Evolutionary conservation across 2,888 invertebrate genomes (phyloP), one percentile per base, ranked within the genome.

Genomic region (Calameuta pallipes): DNA sequence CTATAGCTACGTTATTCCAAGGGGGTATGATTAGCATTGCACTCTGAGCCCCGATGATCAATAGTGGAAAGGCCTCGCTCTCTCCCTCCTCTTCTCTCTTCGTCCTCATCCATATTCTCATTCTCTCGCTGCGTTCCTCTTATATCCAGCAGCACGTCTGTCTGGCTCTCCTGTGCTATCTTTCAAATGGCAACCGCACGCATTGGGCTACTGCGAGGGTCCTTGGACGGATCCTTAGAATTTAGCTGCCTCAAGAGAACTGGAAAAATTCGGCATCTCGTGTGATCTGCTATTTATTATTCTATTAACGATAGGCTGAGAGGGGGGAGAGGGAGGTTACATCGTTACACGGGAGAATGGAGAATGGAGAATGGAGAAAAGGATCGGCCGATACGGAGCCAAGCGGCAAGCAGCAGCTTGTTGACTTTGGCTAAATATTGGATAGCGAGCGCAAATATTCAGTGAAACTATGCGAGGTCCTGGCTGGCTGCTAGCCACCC

Each of bases 21-120:
- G 89, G 88, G 74, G 91, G 90, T 88, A 89, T 91, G 91, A 91
- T 91, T 91, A 91, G 91, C 91, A 91, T 91, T 91, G 90, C 91
- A 90, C 91, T 90, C 90, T 89, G 90, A 90, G 90, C 89, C 90
- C 90, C 90, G 91, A 91, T 91, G 91, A 91, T 91, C 91, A 91
- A 91, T 91, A 91, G 91, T 91, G 90, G 90, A 91, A 91, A 91
- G 89, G 91, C 90, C 90, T 89, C 90, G 88, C 89, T 89, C 90
- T 90, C 90, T 89, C 37, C 36, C 36, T 0, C 36, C 36, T 36
- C 36, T 12, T 41, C 37, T 41, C 37, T 41, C 15, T 41, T 41
- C 13, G 4, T 41, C 37, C 37, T 15, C 37, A 41, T 41, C 37
- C 37, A 4, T 4, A 89, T 89, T 90, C 88, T 89, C 88, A 89